Conservation (phyloP, 1,140 invertebrate species). For the Dufourea novaeangliae region DNA sequence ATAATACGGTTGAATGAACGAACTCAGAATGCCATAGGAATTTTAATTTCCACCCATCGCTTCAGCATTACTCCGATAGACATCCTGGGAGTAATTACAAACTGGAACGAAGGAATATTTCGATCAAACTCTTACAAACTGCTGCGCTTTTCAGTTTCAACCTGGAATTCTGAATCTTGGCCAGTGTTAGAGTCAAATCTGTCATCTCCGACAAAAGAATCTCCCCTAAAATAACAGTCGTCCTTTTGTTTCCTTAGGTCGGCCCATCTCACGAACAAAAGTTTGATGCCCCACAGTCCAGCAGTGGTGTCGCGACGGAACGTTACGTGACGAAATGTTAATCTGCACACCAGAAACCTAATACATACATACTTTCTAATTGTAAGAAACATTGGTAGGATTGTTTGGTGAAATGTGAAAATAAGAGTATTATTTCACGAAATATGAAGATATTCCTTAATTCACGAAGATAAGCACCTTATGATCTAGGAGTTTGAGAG, state of each 20-base stretch:
- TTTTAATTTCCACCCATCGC: conserved; percentile 14
- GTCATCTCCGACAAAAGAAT: conserved; percentile 21
- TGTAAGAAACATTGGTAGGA: not conserved
- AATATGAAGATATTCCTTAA: not conserved
- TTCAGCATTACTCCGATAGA: conserved; percentile 30
- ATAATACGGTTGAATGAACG: conserved; percentile 35
- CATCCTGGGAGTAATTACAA: conserved; percentile 21
- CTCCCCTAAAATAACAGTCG: conserved; percentile 6
- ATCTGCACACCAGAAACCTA: not conserved
- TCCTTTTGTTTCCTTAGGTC: not conserved
- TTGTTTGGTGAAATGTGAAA: not conserved
- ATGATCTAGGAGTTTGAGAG: too few species aligned
- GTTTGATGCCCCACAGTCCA: not conserved
- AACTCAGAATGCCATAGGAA: conserved; percentile 22
- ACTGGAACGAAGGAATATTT: conserved; percentile 3
- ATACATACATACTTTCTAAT: not conserved
- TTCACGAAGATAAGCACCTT: too few species aligned
- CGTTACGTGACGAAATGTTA: conserved; percentile 9
- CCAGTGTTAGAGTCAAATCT: not conserved
- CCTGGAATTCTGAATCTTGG: not conserved
- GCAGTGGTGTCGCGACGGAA: not conserved
- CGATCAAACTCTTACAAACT: conserved; percentile 8
- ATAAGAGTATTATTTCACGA: not conserved
- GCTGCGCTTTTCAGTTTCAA: not conserved
- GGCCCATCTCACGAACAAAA: not conserved